Evolutionary conservation across 2,797 vertebrate genomes (phyloP).

Genomic region (Neosilurus hyrtlii): DNA sequence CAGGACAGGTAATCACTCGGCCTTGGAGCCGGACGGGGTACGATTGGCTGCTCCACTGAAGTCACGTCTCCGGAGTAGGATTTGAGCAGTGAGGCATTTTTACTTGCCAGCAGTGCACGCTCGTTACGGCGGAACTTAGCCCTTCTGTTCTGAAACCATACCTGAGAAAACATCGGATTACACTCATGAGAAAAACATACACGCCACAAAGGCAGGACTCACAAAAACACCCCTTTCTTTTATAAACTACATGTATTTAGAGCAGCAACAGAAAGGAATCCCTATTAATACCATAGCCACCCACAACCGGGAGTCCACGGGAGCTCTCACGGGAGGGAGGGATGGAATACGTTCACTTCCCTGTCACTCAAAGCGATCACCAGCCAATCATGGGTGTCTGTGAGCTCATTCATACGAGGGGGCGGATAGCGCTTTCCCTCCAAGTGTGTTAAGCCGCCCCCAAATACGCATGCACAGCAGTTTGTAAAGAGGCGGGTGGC

Average conservation of each 20-base stretch:
- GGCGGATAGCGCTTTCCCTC: too few species aligned
- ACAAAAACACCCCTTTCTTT: not conserved
- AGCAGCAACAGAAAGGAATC: too few species aligned
- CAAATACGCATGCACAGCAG: too few species aligned
- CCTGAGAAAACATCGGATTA: slow-evolving; percentile 68
- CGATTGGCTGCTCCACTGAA: slow-evolving; percentile 95
- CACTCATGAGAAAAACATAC: not conserved
- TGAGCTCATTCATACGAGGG: too few species aligned
- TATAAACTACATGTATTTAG: not conserved
- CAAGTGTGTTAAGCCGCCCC: too few species aligned
- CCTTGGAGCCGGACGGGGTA: slow-evolving; percentile 89
- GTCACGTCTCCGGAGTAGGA: slow-evolving; percentile 95
- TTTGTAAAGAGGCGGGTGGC: too few species aligned
- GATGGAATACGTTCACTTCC: too few species aligned
- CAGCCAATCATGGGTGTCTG: too few species aligned
- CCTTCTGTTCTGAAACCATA: slow-evolving; percentile 97
- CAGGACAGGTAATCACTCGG: slow-evolving; percentile 97
- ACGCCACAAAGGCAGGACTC: not conserved
- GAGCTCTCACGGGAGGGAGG: too few species aligned
- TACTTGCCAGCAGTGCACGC: slow-evolving; percentile 95
- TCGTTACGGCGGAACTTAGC: slow-evolving; percentile 97
- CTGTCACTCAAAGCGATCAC: too few species aligned
- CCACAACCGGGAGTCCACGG: too few species aligned
- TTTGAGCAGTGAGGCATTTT: slow-evolving; percentile 94
- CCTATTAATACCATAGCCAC: too few species aligned